These are phyloP conservation scores for Halcyon senegalensis DNA, from an alignment of 2,113 vertebrate species.

Conservation along the genomic window DNA sequence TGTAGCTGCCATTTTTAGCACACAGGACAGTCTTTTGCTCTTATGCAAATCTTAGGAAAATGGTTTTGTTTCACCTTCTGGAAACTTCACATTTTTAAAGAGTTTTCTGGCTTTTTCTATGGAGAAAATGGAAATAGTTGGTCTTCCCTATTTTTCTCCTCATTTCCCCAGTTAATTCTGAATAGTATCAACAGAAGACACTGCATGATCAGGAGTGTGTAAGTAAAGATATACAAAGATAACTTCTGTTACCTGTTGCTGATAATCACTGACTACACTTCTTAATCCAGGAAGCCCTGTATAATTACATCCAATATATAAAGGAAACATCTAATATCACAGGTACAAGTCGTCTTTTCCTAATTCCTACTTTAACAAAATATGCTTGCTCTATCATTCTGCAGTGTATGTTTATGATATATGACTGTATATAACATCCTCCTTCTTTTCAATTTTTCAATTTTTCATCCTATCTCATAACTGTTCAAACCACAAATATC, in stretches of 20 bases:
- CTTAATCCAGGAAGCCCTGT: neutral
- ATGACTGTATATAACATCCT: too few relatives aligned
- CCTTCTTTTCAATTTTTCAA: neutral
- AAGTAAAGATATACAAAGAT: neutral
- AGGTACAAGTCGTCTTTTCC: neutral
- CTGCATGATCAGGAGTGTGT: neutral
- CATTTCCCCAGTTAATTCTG: neutral
- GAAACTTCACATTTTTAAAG: neutral
- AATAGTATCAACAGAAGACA: neutral
- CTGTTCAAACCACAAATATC: neutral
- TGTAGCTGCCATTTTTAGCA: neutral
- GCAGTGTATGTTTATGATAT: neutral
- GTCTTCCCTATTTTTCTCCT: neutral
- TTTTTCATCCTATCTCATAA: neutral
- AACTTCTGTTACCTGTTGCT: neutral
- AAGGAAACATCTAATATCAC: neutral
- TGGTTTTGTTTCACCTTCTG: neutral
- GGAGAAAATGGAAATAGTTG: neutral
- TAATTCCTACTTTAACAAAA: neutral
- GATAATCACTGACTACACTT: neutral
- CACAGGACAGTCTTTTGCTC: neutral
- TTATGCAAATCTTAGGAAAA: neutral
- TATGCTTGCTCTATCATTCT: neutral
- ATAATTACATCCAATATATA: neutral
- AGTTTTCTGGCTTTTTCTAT: neutral